Conservation (phyloP, 2,797 vertebrate genomes). For the Tapera naevia region DNA sequence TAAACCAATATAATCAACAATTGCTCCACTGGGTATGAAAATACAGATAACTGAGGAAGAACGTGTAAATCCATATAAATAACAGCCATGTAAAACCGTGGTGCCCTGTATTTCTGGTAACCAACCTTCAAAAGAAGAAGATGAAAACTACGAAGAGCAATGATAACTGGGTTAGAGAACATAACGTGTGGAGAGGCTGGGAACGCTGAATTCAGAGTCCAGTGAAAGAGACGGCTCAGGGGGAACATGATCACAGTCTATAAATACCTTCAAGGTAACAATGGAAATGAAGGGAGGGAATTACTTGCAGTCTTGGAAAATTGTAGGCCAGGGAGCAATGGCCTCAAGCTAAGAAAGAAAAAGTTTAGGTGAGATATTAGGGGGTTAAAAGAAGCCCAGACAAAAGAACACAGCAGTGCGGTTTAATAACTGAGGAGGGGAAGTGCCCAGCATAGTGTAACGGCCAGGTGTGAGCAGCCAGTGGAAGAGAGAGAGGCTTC, state of each 20-base stretch:
- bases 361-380: slow-evolving; percentile 6
- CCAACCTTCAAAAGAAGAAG: neutral
- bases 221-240: neutral
- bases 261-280: slow-evolving; percentile 62
- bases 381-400: neutral
- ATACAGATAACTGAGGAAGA: neutral
- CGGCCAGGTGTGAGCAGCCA: neutral
- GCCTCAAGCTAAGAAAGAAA: slow-evolving; percentile 28
- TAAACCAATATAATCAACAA: slow-evolving; percentile 26
- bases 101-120: neutral
- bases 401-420: neutral
- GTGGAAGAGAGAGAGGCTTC: neutral
- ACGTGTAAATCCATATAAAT: neutral
- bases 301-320: slow-evolving; percentile 54
- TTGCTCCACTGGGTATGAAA: neutral
- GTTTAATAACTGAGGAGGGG: neutral
- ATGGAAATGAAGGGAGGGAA: slow-evolving; percentile 38
- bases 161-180: neutral
- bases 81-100: neutral
- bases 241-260: slow-evolving; percentile 37
- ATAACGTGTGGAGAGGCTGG: neutral
- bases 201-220: slow-evolving; percentile 14
- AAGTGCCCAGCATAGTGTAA: neutral
- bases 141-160: slow-evolving; percentile 28
- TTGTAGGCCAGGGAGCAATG: slow-evolving; percentile 25